Percentiles rank a stretch among this genome's conserved stretches.
These are phyloP conservation scores for Limnephilus lunatus DNA, from an alignment of 2,888 invertebrate genomes.

Conservation along the genomic window DNA sequence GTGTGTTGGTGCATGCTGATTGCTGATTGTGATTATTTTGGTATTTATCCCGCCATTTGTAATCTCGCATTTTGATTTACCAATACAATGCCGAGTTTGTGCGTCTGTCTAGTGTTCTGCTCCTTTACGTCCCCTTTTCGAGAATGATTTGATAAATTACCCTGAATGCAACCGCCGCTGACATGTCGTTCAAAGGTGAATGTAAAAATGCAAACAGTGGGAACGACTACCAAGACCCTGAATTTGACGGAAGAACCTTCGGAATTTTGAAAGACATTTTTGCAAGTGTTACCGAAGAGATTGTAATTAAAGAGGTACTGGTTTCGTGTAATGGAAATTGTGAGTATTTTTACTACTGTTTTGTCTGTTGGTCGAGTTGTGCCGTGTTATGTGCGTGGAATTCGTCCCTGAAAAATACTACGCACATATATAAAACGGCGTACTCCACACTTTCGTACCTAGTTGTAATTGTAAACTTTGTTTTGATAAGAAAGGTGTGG, in stretches of 20 bases:
- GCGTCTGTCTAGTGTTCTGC: background rate
- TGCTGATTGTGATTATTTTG: background rate
- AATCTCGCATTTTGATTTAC: background rate
- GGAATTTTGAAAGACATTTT: constrained; percentile 53
- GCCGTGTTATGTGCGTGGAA: background rate
- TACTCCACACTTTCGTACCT: background rate
- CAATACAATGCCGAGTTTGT: background rate
- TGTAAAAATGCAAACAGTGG: background rate
- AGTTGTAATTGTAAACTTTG: background rate
- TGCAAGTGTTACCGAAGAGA: constrained; percentile 43
- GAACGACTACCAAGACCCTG: background rate
- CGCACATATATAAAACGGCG: background rate
- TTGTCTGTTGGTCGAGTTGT: background rate
- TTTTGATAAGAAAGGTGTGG: background rate
- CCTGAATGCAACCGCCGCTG: background rate
- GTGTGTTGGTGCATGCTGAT: background rate
- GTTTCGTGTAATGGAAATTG: constrained; percentile 53
- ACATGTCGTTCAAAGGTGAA: constrained; percentile 25
- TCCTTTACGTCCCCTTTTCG: background rate
- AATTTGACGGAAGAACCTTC: constrained; percentile 41
- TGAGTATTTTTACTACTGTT: constrained; percentile 42
- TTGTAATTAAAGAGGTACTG: constrained; percentile 32
- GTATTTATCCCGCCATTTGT: constrained; percentile 13
- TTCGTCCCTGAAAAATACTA: background rate
- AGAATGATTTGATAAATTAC: background rate